These are phyloP conservation scores for Silvanus unidentatus DNA, from an alignment of 2,888 invertebrate genomes.

Conservation along the genomic window DNA sequence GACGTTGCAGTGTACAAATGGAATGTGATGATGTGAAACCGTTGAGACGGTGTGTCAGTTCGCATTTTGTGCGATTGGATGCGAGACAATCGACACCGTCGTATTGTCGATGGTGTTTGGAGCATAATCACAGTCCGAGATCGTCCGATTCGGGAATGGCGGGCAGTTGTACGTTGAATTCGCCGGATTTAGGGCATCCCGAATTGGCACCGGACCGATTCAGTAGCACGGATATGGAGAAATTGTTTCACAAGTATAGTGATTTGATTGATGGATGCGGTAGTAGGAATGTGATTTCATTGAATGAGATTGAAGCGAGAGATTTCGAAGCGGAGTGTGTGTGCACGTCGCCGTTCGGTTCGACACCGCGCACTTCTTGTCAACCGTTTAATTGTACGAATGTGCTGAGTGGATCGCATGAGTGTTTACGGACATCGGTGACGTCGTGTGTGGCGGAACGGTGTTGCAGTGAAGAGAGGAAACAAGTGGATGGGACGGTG, in stretches of 20 bases:
- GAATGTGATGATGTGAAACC: conserved; percentile 24
- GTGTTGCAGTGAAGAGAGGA: conserved; percentile 17
- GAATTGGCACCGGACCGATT: conserved; percentile 29
- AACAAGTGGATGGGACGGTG: conserved; percentile 43
- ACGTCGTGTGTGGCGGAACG: conserved; percentile 41
- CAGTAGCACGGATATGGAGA: conserved; percentile 31
- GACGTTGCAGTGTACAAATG: conserved; percentile 40
- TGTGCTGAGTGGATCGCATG: conserved; percentile 48
- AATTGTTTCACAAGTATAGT: conserved; percentile 30
- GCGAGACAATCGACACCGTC: conserved; percentile 16
- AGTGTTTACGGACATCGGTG: conserved; percentile 50
- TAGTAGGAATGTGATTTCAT: conserved; percentile 42
- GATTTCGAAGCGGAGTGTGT: conserved; percentile 65
- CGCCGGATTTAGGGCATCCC: conserved; percentile 55
- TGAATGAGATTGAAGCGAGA: conserved; percentile 52
- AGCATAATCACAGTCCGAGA: conserved; percentile 58
- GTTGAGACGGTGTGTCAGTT: conserved; percentile 47
- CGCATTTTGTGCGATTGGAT: conserved; percentile 43
- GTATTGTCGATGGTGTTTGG: conserved; percentile 34
- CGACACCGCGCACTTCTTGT: conserved; percentile 63
- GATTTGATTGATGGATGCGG: conserved; percentile 23
- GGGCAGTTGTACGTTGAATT: conserved; percentile 70
- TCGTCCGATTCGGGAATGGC: conserved; percentile 83
- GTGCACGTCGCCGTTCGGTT: conserved; percentile 68
- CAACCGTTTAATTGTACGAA: conserved; percentile 56